Conservation (phyloP, 2,113 vertebrate species). For the Egretta garzetta region DNA sequence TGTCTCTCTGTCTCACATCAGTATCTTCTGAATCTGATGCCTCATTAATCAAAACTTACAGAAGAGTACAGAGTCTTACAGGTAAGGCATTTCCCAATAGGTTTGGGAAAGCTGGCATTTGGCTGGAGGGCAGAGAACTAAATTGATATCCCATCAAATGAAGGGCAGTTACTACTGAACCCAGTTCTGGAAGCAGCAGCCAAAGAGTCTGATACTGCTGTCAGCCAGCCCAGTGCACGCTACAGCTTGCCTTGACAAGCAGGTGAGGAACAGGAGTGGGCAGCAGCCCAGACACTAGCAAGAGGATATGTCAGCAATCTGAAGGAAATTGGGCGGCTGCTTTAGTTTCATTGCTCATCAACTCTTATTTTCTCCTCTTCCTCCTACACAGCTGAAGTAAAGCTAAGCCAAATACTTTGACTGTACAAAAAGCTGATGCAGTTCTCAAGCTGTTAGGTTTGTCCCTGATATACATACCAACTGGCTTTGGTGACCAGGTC, state of each 20-base stretch:
- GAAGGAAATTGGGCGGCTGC: background rate
- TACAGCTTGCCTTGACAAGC: background rate
- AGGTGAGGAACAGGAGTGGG: background rate
- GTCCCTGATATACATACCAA: too few species aligned
- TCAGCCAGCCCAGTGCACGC: rapidly evolving
- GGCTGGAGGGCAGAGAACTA: background rate
- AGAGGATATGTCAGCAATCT: background rate
- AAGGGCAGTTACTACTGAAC: background rate
- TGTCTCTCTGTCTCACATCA: background rate
- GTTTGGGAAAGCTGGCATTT: background rate
- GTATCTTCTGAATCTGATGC: background rate
- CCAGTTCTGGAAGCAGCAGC: background rate
- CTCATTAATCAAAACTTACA: constrained; percentile 10
- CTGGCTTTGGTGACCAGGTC: background rate
- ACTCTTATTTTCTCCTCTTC: background rate
- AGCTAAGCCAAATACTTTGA: background rate
- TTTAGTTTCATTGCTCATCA: background rate
- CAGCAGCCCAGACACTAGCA: background rate
- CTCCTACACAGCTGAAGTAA: background rate
- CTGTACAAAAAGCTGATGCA: background rate
- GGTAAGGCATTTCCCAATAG: background rate
- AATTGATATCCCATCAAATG: background rate
- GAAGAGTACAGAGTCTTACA: background rate
- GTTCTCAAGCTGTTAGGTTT: background rate
- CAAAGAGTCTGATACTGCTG: rapidly evolving